Percentiles rank a stretch among this genome's conserved stretches.
phyloP scores from a whole-genome alignment of 2,113 vertebrate species.

The Chamaea fasciata region DNA sequence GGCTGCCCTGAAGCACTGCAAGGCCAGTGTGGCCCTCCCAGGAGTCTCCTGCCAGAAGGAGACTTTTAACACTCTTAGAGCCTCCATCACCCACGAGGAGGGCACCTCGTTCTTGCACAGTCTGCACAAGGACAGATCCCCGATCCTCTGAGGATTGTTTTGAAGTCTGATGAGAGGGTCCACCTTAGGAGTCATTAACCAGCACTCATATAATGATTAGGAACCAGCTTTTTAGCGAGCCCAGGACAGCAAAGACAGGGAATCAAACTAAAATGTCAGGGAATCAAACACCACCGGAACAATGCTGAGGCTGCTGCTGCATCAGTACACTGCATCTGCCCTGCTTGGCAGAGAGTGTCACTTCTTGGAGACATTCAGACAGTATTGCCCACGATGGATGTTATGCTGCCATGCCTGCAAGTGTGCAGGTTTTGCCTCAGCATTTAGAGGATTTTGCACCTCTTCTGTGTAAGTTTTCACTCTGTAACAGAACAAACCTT shows the following conservation, averaged over 20 bases:
- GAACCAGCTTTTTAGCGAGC: neutral
- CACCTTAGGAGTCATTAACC: neutral
- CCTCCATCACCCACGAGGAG: neutral
- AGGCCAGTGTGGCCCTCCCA: accelerated
- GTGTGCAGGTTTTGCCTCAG: neutral
- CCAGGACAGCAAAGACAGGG: accelerated
- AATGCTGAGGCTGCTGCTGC: neutral
- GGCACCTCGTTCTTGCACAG: neutral
- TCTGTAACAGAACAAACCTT: neutral
- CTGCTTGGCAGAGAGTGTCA: accelerated
- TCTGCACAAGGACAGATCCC: neutral
- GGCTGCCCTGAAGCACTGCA: neutral
- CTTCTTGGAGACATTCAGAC: neutral
- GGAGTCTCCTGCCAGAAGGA: accelerated
- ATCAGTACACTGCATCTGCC: neutral
- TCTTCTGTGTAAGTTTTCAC: neutral
- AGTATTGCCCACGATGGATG: no score
- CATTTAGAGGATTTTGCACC: accelerated
- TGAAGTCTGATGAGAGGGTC: neutral
- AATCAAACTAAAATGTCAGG: neutral
- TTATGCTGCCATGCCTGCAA: accelerated
- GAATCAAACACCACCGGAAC: neutral
- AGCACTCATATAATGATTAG: accelerated
- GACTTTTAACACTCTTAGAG: accelerated
- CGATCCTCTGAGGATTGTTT: neutral